Evolutionary conservation across 2,113 vertebrate species (phyloP).

Genomic region (Epinephelus fuscoguttatus): DNA sequence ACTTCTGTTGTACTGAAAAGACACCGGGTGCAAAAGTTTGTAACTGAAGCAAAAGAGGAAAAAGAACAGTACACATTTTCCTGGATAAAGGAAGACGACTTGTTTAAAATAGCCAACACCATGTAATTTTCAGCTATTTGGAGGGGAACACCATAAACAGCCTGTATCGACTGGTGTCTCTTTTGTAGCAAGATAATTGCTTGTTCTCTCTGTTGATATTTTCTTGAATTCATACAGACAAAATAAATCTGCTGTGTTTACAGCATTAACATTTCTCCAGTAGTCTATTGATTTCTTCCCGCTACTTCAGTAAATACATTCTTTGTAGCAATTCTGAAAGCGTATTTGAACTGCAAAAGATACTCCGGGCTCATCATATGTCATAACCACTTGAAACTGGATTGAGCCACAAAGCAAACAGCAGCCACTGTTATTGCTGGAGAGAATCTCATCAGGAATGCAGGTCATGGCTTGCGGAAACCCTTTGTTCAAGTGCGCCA

Average conservation of each 20-base stretch:
- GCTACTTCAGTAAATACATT: slow-evolving; percentile 3
- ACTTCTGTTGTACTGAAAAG: not conserved
- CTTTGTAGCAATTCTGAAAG: slow-evolving; percentile 30
- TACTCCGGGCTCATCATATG: slow-evolving; percentile 33
- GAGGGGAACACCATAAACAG: slow-evolving; percentile 9
- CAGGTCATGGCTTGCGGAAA: slow-evolving; percentile 48
- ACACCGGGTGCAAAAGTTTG: slow-evolving; percentile 6
- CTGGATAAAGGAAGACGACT: slow-evolving; percentile 14
- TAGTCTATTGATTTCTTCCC: slow-evolving; percentile 16
- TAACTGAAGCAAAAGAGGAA: slow-evolving; percentile 1
- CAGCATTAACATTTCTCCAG: slow-evolving; percentile 32
- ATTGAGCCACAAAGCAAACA: slow-evolving; percentile 39
- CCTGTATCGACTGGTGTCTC: slow-evolving; percentile 39
- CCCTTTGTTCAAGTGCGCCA: slow-evolving; percentile 61
- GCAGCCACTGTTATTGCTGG: slow-evolving; percentile 29
- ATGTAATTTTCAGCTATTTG: slow-evolving; percentile 42
- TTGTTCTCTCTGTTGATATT: slow-evolving; percentile 36
- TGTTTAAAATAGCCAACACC: slow-evolving; percentile 29
- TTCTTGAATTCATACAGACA: slow-evolving; percentile 29
- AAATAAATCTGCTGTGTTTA: slow-evolving; percentile 21
- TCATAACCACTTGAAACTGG: slow-evolving; percentile 38
- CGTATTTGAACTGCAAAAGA: slow-evolving; percentile 35
- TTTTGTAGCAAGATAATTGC: slow-evolving; percentile 53
- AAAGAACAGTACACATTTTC: not conserved
- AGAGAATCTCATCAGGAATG: slow-evolving; percentile 56